Base-by-base conservation (phyloP, 2,113 vertebrate genomes). In the Podiceps cristatus region DNA sequence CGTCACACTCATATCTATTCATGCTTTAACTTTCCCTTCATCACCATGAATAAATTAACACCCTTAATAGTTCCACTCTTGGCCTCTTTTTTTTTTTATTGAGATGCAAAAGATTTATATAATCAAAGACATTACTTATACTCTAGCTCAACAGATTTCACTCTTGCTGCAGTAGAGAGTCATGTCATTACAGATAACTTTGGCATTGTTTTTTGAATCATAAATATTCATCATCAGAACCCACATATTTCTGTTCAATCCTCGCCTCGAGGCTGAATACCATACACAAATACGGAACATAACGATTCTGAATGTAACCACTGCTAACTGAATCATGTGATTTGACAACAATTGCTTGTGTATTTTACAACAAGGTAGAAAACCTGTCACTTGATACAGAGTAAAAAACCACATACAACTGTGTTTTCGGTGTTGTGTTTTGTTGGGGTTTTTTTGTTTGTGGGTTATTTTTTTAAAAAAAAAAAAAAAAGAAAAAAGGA, bases 1-100 rank as follows among this genome's bases (percentile, higher is more conserved):
- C 0, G 0, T n/a, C 20, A 28, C 33, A 27, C 86, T 47, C 17
- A 8, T 14, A 76, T 23, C 58, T 91, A 42, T 64, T 78, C 55
- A 37, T 28, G 27, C 29, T 75, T 80, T 59, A 86, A 74, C 22
- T 87, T 82, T 7, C 50, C n/a, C 28, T 90, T 58, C 45, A 69
- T 50, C 72, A 73, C 9, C n/a, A 4, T 31, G 37, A 86, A 95
- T 59, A 86, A 92, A 90, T 71, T 44, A 88, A 6, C 50, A 75
- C 28, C 20, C 14, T 58, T 18, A 44, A 25, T 18, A 52, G 19
- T 77, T 47, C 17, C 13, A 80, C 42, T 40, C 28, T 45, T 71
- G 33, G 20, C 45, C 33, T 75, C 25, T 92, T 81, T 37, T 47
- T 63, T n/a, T 68, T 88, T 44, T 73, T 86, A 37, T 60, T 78